Conservation (phyloP, 2,797 vertebrate species). For the Cuniculus paca region DNA sequence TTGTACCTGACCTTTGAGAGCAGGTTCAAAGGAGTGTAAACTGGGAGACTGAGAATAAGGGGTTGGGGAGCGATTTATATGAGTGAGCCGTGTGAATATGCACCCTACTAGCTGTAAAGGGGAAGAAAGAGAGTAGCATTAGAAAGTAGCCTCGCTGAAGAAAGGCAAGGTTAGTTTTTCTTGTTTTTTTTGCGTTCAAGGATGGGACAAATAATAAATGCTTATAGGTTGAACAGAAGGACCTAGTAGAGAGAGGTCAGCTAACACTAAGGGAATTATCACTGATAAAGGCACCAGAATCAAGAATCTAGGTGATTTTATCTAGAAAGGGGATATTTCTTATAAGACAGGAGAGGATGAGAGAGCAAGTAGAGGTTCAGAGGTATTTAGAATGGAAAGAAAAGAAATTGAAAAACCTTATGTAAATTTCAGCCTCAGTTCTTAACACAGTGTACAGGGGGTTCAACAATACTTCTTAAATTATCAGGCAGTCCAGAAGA, state of each 20-base stretch:
- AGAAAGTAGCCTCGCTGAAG: background rate
- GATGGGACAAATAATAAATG: background rate
- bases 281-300: background rate
- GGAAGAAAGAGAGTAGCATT: background rate
- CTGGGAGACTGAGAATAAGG: background rate
- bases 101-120: background rate
- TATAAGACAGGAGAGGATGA: background rate
- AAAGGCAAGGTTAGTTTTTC: background rate
- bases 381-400: background rate
- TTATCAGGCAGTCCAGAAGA: background rate
- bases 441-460: background rate
- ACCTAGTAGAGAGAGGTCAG: background rate
- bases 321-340: background rate
- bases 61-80: background rate
- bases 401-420: background rate
- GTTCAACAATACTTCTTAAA: conserved; percentile 41
- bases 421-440: conserved; percentile 31
- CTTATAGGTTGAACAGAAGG: background rate
- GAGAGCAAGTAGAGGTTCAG: background rate
- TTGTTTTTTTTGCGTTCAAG: background rate
- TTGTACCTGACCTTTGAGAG: conserved; percentile 16
- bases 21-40: conserved; percentile 19
- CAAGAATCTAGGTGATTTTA: background rate
- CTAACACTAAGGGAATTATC: background rate
- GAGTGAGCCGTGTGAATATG: background rate